Percentiles rank a stretch among this genome's conserved stretches.
Evolutionary conservation across 2,113 vertebrate genomes (phyloP).

Genomic region (Dipodomys spectabilis): DNA sequence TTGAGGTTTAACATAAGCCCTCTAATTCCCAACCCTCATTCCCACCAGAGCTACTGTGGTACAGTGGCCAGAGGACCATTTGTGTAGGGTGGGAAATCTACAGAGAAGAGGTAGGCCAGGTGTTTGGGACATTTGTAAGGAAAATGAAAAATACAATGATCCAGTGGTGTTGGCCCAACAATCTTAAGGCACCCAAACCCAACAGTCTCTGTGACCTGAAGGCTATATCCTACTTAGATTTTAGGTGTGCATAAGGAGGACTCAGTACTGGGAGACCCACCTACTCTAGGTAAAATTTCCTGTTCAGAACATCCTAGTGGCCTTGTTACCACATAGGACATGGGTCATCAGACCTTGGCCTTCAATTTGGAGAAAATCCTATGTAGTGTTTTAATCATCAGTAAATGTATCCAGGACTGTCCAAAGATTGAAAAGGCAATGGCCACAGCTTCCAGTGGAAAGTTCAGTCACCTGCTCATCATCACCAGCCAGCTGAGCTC

Average conservation of each 20-base stretch:
- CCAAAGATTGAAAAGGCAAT: too few species aligned
- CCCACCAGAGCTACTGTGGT: background rate
- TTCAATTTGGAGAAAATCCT: constrained; percentile 1
- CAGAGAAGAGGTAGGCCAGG: background rate
- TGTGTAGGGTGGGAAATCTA: background rate
- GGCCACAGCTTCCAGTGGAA: too few species aligned
- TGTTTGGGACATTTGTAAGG: background rate
- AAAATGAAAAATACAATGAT: background rate
- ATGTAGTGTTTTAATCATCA: background rate
- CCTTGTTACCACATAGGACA: background rate
- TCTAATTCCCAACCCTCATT: background rate
- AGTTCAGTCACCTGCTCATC: too few species aligned
- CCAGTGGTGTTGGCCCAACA: background rate
- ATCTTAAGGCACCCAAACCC: background rate
- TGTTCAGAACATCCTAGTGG: background rate
- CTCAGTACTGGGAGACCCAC: background rate
- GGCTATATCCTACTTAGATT: background rate
- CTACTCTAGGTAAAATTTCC: background rate
- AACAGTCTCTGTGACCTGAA: background rate
- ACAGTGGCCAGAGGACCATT: background rate
- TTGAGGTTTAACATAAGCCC: background rate
- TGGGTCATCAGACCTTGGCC: background rate
- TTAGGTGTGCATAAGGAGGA: background rate
- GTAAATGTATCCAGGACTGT: background rate
- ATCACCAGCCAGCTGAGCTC: too few species aligned